phyloP scores from a whole-genome alignment of 2,888 invertebrate species.

The Anthophora plumipes region DNA sequence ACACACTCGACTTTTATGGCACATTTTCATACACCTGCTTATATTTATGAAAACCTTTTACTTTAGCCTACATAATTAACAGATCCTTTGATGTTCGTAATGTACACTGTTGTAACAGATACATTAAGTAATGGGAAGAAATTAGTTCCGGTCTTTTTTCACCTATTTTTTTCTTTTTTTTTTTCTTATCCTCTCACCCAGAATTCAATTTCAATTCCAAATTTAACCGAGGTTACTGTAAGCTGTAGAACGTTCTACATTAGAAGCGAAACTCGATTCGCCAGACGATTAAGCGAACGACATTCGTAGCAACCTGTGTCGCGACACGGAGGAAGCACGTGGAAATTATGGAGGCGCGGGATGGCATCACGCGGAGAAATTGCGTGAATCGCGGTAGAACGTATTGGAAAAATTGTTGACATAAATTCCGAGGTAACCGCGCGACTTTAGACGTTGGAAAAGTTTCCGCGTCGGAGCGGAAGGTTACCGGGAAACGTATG shows the following conservation, averaged over 20 bases:
- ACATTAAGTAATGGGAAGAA: too few species aligned
- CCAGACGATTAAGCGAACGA: not conserved
- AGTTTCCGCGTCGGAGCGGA: constrained; percentile 39
- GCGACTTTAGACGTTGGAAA: constrained; percentile 21
- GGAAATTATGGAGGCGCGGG: not conserved
- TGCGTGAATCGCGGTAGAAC: constrained; percentile 7
- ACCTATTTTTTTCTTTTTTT: too few species aligned
- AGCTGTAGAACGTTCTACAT: not conserved
- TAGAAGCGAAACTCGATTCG: not conserved
- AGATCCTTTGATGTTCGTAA: too few species aligned
- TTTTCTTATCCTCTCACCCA: too few species aligned
- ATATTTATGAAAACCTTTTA: too few species aligned
- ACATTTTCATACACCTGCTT: not conserved
- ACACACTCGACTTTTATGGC: not conserved
- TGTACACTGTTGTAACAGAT: too few species aligned
- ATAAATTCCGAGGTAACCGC: constrained; percentile 35
- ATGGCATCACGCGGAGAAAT: not conserved
- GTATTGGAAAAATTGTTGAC: constrained; percentile 45
- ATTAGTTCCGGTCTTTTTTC: too few species aligned
- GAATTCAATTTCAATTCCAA: too few species aligned
- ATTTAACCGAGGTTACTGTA: not conserved
- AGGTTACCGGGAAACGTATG: constrained; percentile 30
- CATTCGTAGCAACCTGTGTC: not conserved
- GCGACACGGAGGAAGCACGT: not conserved
- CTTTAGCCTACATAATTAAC: too few species aligned